Evolutionary conservation across 2,888 invertebrate genomes (phyloP), one percentile per base, ranked within the genome.

Genomic region (Eupeodes latifasciatus): DNA sequence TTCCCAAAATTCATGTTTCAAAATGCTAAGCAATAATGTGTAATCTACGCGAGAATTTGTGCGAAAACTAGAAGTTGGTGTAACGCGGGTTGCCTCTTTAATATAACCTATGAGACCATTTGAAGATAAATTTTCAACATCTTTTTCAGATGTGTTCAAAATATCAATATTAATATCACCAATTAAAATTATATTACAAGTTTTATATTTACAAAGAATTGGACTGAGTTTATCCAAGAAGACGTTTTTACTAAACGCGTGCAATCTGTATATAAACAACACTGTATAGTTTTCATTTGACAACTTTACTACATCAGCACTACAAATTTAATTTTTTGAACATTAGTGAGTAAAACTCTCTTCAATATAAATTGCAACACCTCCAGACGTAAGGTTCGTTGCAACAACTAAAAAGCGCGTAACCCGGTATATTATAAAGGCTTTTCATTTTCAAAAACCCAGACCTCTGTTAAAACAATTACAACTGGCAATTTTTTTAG

Each of bases 81-180:
- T 55, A 7, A 55, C 19, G 19, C 55, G 55, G 19, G 55, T 55
- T 55, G 55, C 19, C 27, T 57, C 57, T 11, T 57, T 57, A 10
- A 57, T 57, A 27, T 10, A 10, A 11, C 57, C 27, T 10, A 11
- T 57, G 1, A 61, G 36, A n/a, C 61, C 36, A 61, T 61, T 36
- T 4, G 61, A 61, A 2, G 61, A 61, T n/a, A 40, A 61, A 36
- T 61, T 61, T 61, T 61, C 61, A n/a, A n/a, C n/a, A 61, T 36
- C 34, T 36, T 36, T 61, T 14, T 61, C 61, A n/a, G n/a, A 36
- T 2, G 10, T 2, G 7, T 61, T 61, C 40, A 36, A 61, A 9
- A 11, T 40, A 14, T 40, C 12, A 9, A 61, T 61, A 61, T 61
- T 61, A 9, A 61, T 59, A 59, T 59, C 59, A 5, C 59, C 34